phyloP scores from a whole-genome alignment of 2,113 vertebrate genomes.

The Campylomormyrus numenius region DNA sequence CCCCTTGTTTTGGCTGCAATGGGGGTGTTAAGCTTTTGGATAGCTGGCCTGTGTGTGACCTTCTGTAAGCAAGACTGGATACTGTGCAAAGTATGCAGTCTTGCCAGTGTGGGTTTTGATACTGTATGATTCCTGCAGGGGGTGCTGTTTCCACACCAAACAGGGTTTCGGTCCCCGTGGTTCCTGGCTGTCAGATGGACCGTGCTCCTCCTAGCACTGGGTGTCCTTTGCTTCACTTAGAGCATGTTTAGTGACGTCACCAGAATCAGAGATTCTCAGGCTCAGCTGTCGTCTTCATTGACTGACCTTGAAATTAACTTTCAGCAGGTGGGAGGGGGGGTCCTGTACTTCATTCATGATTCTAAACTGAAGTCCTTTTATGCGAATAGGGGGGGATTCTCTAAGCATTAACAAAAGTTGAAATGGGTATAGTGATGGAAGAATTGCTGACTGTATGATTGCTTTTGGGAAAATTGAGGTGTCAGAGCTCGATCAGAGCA shows the following conservation, averaged over 20 bases:
- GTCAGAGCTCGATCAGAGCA: neutral
- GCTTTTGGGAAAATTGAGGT: neutral
- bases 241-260: neutral
- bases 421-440: neutral
- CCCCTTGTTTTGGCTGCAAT: neutral
- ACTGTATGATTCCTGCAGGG: neutral
- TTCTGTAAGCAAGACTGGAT: neutral
- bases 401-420: neutral
- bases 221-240: neutral
- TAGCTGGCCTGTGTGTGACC: neutral
- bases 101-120: neutral
- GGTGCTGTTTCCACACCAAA: neutral
- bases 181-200: neutral
- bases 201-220: neutral
- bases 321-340: neutral
- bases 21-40: neutral
- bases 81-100: neutral
- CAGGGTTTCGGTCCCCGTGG: neutral
- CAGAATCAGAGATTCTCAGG: too few species aligned
- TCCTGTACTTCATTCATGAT: neutral
- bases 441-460: neutral
- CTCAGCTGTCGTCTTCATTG: neutral
- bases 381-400: neutral
- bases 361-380: neutral
- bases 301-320: neutral